These are phyloP conservation scores for Antheraea mylitta DNA, from an alignment of 1,140 invertebrate genomes.

Conservation along the genomic window DNA sequence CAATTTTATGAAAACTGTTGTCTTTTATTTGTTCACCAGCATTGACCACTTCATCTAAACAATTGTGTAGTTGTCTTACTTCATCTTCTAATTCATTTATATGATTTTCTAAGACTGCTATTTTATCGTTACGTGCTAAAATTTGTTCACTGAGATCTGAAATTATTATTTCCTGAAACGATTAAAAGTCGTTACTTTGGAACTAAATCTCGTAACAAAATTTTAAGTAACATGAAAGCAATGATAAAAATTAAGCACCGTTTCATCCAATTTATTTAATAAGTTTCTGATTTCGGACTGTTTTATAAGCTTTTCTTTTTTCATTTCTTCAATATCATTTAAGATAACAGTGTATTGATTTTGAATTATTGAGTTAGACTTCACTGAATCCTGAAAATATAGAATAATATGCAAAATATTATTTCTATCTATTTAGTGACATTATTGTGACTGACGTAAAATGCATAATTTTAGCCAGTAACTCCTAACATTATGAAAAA, in stretches of 20 bases:
- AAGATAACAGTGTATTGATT: slow-evolving; percentile 33
- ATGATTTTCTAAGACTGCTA: slow-evolving; percentile 60
- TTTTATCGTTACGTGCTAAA: slow-evolving; percentile 48
- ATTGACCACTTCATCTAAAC: slow-evolving; percentile 43
- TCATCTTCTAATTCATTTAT: slow-evolving; percentile 63
- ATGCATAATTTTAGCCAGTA: too few species aligned
- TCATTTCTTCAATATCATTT: slow-evolving; percentile 53
- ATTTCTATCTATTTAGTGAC: background rate
- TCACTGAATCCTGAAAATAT: slow-evolving; percentile 4
- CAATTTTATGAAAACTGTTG: slow-evolving; percentile 48
- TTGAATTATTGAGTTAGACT: slow-evolving; percentile 3
- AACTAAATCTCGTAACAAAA: background rate
- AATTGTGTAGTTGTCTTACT: slow-evolving; percentile 44
- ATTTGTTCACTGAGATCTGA: slow-evolving; percentile 48
- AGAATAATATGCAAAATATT: background rate
- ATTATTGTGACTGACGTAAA: too few species aligned
- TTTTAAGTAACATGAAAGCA: background rate
- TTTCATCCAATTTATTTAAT: slow-evolving; percentile 50
- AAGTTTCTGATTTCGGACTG: slow-evolving; percentile 48
- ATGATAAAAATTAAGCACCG: slow-evolving; percentile 34
- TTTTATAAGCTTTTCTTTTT: slow-evolving; percentile 45
- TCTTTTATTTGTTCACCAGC: slow-evolving; percentile 52
- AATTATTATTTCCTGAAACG: slow-evolving; percentile 53
- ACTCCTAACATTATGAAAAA: too few species aligned
- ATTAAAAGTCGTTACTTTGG: background rate